Evolutionary conservation across 2,888 invertebrate genomes (phyloP).

Genomic region (Norana najaformis): DNA sequence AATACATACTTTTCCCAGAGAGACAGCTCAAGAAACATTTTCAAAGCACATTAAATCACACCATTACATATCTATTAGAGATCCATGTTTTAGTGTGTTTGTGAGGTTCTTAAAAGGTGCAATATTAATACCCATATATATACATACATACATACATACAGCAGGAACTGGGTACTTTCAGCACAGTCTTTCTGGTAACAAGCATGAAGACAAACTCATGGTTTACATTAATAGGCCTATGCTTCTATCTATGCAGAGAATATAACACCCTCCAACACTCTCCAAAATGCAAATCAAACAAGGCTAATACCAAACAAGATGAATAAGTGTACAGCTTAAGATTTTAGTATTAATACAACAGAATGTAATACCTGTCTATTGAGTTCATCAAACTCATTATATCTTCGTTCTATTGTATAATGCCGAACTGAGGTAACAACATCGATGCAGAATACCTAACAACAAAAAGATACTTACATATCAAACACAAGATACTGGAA

Average conservation of each 20-base stretch:
- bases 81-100: no score
- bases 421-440: neutral
- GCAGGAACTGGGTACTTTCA: no score
- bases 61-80: no score
- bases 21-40: no score
- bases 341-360: neutral
- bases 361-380: conserved; percentile 25
- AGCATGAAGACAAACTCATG: neutral
- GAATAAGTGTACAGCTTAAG: neutral
- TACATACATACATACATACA: no score
- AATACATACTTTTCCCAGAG: no score
- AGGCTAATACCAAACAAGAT: neutral
- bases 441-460: conserved; percentile 27
- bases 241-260: neutral
- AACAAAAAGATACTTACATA: neutral
- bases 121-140: no score
- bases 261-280: neutral
- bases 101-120: no score
- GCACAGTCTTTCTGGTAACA: no score
- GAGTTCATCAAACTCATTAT: conserved; percentile 26
- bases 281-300: neutral
- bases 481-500: neutral
- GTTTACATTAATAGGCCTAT: neutral
- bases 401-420: conserved; percentile 21
- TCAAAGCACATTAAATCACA: no score